Evolutionary conservation across 1,140 invertebrate genomes (phyloP), one percentile per base, ranked within the genome.

Genomic region (Drosophila busckii): DNA sequence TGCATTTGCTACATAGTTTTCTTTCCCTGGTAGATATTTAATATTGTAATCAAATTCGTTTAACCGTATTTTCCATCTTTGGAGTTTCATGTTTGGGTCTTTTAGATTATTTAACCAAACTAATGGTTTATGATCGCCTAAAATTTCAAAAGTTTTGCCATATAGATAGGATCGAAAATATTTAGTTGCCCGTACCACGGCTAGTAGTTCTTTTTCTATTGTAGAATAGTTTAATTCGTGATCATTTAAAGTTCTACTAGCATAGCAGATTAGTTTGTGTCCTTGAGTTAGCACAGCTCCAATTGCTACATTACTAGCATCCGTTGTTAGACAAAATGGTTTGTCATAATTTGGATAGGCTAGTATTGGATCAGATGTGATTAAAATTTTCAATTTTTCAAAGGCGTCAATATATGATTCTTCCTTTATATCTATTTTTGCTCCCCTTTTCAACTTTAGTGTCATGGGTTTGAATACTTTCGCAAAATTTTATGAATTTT

Each of bases 21-120:
- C 25, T 8, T 26, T 26, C 4, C 25, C 25, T 2, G 25, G 4
- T 4, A 26, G 8, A 26, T 29, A 29, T 12, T 29, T 29, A 10
- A 12, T 29, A 9, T 8, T 9, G 6, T 26, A 40, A 25, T 40
- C 13, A 40, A 40, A 40, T 15, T 40, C 37, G 26, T 40, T 40
- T 26, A 40, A 15, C 9, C 9, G 25, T 2, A 40, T 40, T 15
- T 26, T 26, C 37, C 37, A 40, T 15, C 37, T 12, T 26, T 40
- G 22, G 5, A 40, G 8, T 40, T 16, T 26, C 13, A 26, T 40
- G 12, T 40, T 40, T 22, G 12, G 22, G 15, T 26, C 22, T 26
- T 40, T 40, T 4, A 40, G 8, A 9, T 26, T 41, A 3, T 41
- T 25, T 2, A 26, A 13, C 38, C 38, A 41, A 15, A 40, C 37